A percentile compares a stretch with the other conserved stretches of the same genome.
Conservation (phyloP, 2,888 invertebrate genomes). For the Aphodius sticticus region DNA sequence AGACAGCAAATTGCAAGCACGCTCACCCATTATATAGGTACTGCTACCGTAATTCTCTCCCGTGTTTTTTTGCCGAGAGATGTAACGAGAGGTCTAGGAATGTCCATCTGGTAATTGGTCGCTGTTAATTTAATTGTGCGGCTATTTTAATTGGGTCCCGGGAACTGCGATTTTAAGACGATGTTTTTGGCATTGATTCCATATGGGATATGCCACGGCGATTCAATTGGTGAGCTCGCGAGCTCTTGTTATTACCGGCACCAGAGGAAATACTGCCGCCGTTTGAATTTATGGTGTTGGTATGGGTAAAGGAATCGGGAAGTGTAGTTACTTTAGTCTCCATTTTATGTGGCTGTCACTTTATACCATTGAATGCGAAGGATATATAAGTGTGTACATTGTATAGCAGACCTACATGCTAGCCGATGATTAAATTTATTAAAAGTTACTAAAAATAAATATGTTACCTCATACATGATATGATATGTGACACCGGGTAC, state of each 20-base stretch:
- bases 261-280: background rate
- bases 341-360: constrained; percentile 4
- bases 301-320: background rate
- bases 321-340: background rate
- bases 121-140: constrained; percentile 4
- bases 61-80: background rate
- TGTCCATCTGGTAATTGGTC: background rate
- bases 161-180: background rate
- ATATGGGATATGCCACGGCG: background rate
- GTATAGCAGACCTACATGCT: background rate
- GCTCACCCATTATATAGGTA: background rate
- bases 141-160: background rate
- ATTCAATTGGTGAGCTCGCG: background rate
- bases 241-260: background rate
- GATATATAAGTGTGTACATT: background rate
- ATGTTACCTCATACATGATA: too few relatives aligned
- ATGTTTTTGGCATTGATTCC: background rate
- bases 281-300: background rate
- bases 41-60: constrained; percentile 4
- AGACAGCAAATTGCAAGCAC: background rate
- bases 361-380: constrained; percentile 4
- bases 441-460: background rate
- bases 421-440: background rate
- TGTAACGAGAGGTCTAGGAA: background rate
- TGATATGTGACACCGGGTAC: too few relatives aligned